Percentiles rank a stretch among this genome's conserved stretches.
Evolutionary conservation across 1,140 invertebrate species (phyloP).

Genomic region (Drosophila leontia): DNA sequence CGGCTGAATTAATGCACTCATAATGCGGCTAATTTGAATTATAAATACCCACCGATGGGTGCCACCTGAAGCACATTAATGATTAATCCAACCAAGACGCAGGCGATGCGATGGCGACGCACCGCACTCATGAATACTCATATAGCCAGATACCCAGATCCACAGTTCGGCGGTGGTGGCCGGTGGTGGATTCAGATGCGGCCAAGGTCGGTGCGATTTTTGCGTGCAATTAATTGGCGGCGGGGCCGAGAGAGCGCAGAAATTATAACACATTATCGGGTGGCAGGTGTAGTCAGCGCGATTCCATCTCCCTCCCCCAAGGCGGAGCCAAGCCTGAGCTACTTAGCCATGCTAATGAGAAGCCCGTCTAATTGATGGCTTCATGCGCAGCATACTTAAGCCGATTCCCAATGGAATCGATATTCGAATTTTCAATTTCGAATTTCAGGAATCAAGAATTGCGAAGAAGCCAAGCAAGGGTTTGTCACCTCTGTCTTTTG

Average conservation of each 20-base stretch:
- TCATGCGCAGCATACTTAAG: constrained; percentile 1
- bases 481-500: constrained; percentile 21
- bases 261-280: constrained; percentile 69
- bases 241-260: constrained; percentile 32
- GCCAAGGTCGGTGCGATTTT: constrained; percentile 66
- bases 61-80: constrained; percentile 24
- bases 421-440: not conserved
- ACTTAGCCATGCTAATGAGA: constrained; percentile 57
- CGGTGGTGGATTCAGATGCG: constrained; percentile 32
- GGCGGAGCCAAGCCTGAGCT: not conserved
- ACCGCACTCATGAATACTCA: constrained; percentile 15
- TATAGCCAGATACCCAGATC: constrained; percentile 2
- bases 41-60: constrained; percentile 14
- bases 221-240: constrained; percentile 73
- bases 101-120: constrained; percentile 10
- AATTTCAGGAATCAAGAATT: not conserved
- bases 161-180: not conserved
- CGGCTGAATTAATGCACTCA: constrained; percentile 4
- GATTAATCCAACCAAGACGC: constrained; percentile 22
- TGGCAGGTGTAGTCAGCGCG: constrained; percentile 30
- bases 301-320: constrained; percentile 6
- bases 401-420: not conserved
- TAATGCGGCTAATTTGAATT: constrained; percentile 38
- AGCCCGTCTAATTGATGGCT: constrained; percentile 18
- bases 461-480: constrained; percentile 48